Evolutionary conservation across 2,888 invertebrate species (phyloP), one percentile per base, ranked within the genome.

Genomic region (Stenolophus ochropezus): DNA sequence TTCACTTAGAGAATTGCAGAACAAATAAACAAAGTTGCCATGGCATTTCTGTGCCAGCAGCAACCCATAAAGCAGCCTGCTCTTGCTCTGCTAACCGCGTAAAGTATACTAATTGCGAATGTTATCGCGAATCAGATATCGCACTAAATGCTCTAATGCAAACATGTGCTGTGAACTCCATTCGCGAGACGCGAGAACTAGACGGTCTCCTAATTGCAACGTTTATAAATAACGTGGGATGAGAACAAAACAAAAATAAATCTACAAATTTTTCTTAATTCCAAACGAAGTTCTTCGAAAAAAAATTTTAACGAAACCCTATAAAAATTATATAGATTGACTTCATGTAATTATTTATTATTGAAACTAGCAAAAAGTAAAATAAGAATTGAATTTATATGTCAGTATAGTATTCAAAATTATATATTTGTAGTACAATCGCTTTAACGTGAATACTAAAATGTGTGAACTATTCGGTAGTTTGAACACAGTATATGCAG

Each of bases 101-200:
- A 53, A 76, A 53, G 33, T 76, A 33, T 56, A 76, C 53, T 76
- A 76, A 76, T 76, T 76, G 56, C 76, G 25, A 76, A 56, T 56
- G 76, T 27, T 56, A 76, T 25, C 53, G 76, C 27, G 33, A 56
- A 76, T 56, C 76, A 56, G 76, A 76, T 76, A 76, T 56, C 33
- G 23, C 56, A 56, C 53, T 56, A 76, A 76, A 51, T 56, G 76
- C 53, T 56, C 61, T 25, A 61, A 61, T 14, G 61, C 61, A 61
- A 61, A 61, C 61, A 61, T 61, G 61, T 61, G 61, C 25, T 58
- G 33, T 42, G 33, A 42, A 42, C 33, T 42, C 33, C 8, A 42
- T 42, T 42, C 33, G 33, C 33, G 11, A 42, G 33, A 42, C 6
- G 33, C 33, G 11, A 42, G 33, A 42, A 1, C 8, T 11, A 42